A percentile compares a stretch with the other conserved stretches of the same genome.
Conservation (phyloP, 1,140 invertebrate species). For the Pemphigus obesinymphae region DNA sequence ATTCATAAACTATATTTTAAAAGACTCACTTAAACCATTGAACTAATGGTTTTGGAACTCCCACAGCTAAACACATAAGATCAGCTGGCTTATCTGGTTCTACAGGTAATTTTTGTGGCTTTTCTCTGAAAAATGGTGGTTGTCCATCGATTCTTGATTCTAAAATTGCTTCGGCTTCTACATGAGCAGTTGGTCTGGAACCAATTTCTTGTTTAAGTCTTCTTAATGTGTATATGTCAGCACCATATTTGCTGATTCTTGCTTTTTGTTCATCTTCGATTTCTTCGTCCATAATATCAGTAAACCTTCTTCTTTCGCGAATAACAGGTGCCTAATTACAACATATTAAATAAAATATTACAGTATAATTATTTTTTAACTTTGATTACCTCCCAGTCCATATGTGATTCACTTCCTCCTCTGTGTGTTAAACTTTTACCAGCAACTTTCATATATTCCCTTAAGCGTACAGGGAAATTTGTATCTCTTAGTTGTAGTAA, state of each 20-base stretch:
- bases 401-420: conserved; percentile 50
- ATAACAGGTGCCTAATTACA: conserved; percentile 71
- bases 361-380: not conserved
- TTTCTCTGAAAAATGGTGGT: conserved; percentile 75
- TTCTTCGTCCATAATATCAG: conserved; percentile 93
- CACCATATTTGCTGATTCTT: conserved; percentile 71
- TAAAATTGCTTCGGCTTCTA: conserved; percentile 76
- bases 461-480: conserved; percentile 81
- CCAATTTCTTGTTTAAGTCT: conserved; percentile 75
- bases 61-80: conserved; percentile 78
- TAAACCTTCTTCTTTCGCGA: conserved; percentile 81
- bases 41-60: conserved; percentile 82
- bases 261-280: conserved; percentile 83
- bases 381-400: conserved; percentile 68
- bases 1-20: not conserved
- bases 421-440: conserved; percentile 58
- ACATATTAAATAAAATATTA: conserved; percentile 10
- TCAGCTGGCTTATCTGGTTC: conserved; percentile 71
- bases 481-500: conserved; percentile 86
- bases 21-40: conserved; percentile 81
- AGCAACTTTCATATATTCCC: conserved; percentile 90
- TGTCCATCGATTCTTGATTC: conserved; percentile 73
- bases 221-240: conserved; percentile 65
- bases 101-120: conserved; percentile 72
- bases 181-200: conserved; percentile 71